Evolutionary conservation across 2,113 vertebrate genomes (phyloP), one percentile per base, ranked within the genome.

Genomic region (Ochotona curzoniae): DNA sequence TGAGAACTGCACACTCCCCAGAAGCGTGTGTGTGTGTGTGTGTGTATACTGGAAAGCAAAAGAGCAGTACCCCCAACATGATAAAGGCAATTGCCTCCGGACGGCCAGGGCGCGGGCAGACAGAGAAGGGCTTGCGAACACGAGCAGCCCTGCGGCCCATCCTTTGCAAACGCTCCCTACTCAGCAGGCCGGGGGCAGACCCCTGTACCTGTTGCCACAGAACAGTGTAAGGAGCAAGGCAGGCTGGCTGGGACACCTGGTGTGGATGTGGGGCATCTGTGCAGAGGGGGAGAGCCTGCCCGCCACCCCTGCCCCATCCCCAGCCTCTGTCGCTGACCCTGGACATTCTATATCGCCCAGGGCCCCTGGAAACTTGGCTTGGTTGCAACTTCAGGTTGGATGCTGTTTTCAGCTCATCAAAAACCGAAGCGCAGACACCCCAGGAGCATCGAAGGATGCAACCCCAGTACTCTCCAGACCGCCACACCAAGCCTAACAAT

Each of bases 201-300:
- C 26, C 23, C 63, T 64, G 23, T 28, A 20, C 25, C 54, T 57
- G 54, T 4, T 4, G 8, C 13, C 54, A 11, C 3, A 11, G 10
- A 3, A 11, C 54, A 57, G 15, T 13, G 13, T 5, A 57, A 57
- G 54, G 54, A 57, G 54, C 54, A 17, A 0, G 2, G 26, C 32
- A 25, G 74, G 47, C 26, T 8, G 32, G n/a, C 3, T 1, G 0
- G 70, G 0, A 23, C 3, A 28, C 30, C 4, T 2, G 0, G 14
- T 57, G 54, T 44, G 38, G 38, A 44, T 6, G 38, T 44, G 38
- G 38, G 38, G 6, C 38, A 44, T 44, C 38, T 11, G 0, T 4
- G 8, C 8, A 28, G 80, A 67, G 21, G 14, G 0, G 21, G 8
- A 76, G 17, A 47, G 30, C 51, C 2, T 13, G 0, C 0, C 2